Conservation (phyloP, 2,888 invertebrate species). For the Neria commutata region DNA sequence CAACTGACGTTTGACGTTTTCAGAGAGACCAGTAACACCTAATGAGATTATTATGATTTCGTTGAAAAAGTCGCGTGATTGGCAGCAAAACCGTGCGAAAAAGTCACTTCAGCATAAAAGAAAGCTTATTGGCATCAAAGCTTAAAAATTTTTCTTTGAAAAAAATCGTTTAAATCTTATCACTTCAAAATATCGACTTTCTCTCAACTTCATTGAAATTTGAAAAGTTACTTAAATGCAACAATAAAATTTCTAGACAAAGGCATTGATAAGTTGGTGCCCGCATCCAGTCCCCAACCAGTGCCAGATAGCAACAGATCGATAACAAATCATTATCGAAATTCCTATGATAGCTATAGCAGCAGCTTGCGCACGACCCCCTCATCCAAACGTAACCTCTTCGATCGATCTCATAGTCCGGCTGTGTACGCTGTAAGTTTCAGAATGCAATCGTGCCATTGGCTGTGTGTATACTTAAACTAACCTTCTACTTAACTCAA, state of each 20-base stretch:
- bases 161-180: too few relatives aligned
- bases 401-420: slow-evolving; percentile 59
- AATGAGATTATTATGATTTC: too few relatives aligned
- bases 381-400: slow-evolving; percentile 51
- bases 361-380: slow-evolving; percentile 55
- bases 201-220: too few relatives aligned
- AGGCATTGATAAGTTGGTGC: slow-evolving; percentile 40
- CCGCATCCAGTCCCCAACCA: slow-evolving; percentile 57
- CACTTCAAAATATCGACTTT: too few relatives aligned
- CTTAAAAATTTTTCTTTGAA: too few relatives aligned
- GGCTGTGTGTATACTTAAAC: background rate
- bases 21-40: too few relatives aligned
- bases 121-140: background rate
- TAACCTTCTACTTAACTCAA: background rate
- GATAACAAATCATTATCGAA: slow-evolving; percentile 51
- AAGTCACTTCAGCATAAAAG: background rate
- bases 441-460: background rate
- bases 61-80: too few relatives aligned
- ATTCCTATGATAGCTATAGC: slow-evolving; percentile 53
- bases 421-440: slow-evolving; percentile 55
- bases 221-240: too few relatives aligned
- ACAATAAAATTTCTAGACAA: slow-evolving; percentile 36
- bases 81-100: background rate
- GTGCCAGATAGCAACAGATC: slow-evolving; percentile 56
- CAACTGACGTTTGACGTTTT: too few relatives aligned